phyloP scores from a whole-genome alignment of 2,113 vertebrate genomes.

The Corythoichthys haematopterus region DNA sequence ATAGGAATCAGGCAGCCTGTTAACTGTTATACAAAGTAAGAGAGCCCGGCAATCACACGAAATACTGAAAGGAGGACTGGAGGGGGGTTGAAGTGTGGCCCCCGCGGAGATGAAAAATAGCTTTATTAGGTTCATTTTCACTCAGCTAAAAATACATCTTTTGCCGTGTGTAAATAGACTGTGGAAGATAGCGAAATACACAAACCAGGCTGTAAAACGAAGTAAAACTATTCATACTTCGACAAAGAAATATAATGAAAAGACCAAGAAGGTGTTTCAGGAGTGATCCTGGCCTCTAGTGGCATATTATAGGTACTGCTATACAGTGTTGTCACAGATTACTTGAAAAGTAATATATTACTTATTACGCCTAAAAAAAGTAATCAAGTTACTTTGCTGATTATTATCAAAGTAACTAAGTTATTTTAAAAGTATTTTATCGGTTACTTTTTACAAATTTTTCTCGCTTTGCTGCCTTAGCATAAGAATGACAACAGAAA shows the following conservation, averaged over 20 bases:
- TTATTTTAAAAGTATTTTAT: too few species aligned
- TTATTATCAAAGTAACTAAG: too few species aligned
- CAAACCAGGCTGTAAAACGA: not conserved
- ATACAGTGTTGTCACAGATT: too few species aligned
- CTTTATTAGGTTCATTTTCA: slow-evolving; percentile 36
- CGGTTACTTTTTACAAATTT: too few species aligned
- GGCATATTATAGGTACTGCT: not conserved
- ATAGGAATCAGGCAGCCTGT: slow-evolving; percentile 41
- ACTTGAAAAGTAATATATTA: too few species aligned
- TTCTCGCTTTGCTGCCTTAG: too few species aligned
- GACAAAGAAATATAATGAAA: not conserved
- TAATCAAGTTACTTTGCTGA: too few species aligned
- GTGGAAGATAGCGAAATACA: not conserved
- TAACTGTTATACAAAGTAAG: slow-evolving; percentile 46
- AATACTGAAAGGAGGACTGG: slow-evolving; percentile 3
- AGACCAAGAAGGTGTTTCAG: not conserved
- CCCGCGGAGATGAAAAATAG: slow-evolving; percentile 37
- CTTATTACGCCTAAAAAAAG: too few species aligned
- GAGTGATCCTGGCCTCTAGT: not conserved
- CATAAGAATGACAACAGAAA: too few species aligned
- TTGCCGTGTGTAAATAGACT: slow-evolving; percentile 18
- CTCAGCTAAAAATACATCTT: slow-evolving; percentile 25
- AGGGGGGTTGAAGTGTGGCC: slow-evolving; percentile 13
- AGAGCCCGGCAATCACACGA: slow-evolving; percentile 31
- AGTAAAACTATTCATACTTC: not conserved